phyloP scores from a whole-genome alignment of 2,113 vertebrate species.

The Hydrolagus affinis region DNA sequence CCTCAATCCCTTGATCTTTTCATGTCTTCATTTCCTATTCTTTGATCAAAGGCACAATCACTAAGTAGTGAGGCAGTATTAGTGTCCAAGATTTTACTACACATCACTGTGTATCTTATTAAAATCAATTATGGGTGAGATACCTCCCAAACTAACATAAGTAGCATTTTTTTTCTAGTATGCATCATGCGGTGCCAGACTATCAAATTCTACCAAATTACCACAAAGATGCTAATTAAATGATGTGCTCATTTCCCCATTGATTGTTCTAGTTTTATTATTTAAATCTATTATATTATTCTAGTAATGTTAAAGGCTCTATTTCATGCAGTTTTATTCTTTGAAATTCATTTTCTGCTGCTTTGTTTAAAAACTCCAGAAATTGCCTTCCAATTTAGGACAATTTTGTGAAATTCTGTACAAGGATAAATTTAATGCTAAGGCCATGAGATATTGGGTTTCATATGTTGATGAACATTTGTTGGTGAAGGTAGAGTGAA shows the following conservation, averaged over 20 bases:
- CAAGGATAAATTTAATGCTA: too few relatives aligned
- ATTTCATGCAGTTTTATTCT: too few relatives aligned
- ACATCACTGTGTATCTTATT: neutral
- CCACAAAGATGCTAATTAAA: neutral
- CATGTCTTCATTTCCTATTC: constrained; percentile 5
- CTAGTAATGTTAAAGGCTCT: too few relatives aligned
- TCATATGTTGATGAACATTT: too few relatives aligned
- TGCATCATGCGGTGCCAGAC: neutral
- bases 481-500: too few relatives aligned
- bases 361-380: too few relatives aligned
- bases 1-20: neutral
- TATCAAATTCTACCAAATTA: neutral
- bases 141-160: neutral
- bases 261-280: neutral
- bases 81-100: neutral
- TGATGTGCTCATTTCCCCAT: neutral
- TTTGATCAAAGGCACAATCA: neutral
- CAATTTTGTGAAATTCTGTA: too few relatives aligned
- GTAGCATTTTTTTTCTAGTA: neutral
- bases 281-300: too few relatives aligned
- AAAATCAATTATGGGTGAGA: constrained; percentile 4
- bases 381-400: too few relatives aligned
- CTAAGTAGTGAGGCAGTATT: neutral
- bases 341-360: too few relatives aligned
- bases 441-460: too few relatives aligned